Conservation (phyloP, 2,797 vertebrate species). For the Aplochiton taeniatus region DNA sequence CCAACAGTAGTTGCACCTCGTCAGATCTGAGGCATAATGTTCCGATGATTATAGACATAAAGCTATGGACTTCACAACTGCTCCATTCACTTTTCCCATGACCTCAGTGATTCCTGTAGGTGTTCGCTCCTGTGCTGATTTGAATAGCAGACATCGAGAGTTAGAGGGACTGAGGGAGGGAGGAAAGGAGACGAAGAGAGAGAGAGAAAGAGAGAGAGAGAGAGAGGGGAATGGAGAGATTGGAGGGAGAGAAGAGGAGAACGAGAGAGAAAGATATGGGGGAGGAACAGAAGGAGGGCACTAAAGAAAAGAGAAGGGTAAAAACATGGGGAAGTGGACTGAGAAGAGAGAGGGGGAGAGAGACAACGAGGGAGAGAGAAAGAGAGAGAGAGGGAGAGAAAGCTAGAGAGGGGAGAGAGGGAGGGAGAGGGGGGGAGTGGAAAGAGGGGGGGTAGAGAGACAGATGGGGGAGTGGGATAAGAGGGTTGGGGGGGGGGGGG, state of each 20-base stretch:
- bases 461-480: too few relatives aligned
- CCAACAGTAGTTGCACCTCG: constrained; percentile 18
- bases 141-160: constrained; percentile 65
- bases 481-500: background rate
- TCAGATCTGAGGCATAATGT: constrained; percentile 45
- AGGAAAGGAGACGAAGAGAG: too few relatives aligned
- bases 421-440: constrained; percentile 14
- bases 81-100: constrained; percentile 63
- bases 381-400: constrained; percentile 15
- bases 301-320: too few relatives aligned
- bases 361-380: too few relatives aligned
- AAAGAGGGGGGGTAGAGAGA: background rate
- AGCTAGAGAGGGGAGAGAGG: constrained; percentile 27
- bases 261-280: too few relatives aligned
- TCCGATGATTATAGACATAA: constrained; percentile 45
- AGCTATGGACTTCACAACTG: constrained; percentile 40
- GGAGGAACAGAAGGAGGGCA: too few relatives aligned
- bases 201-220: too few relatives aligned
- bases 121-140: constrained; percentile 60
- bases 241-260: too few relatives aligned
- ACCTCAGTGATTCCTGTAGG: constrained; percentile 74
- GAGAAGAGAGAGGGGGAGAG: too few relatives aligned
- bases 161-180: too few relatives aligned
- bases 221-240: too few relatives aligned
- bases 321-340: too few relatives aligned